These are phyloP conservation scores for Atlantisia rogersi DNA, from an alignment of 2,113 vertebrate genomes.

Conservation along the genomic window DNA sequence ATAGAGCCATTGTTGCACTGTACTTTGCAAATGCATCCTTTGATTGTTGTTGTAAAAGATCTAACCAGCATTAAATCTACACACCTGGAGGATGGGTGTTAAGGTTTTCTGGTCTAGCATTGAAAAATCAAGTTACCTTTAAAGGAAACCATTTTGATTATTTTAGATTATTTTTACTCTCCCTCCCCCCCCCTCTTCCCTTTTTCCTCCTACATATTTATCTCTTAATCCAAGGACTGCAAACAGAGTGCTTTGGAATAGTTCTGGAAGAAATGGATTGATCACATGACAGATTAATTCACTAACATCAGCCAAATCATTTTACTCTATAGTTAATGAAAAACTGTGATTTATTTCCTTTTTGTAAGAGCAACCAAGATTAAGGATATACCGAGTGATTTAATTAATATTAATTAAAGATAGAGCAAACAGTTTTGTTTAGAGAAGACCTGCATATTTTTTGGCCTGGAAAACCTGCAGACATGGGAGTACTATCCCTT, in stretches of 20 bases:
- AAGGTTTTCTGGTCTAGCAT: not conserved
- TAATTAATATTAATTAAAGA: not conserved
- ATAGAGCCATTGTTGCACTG: not conserved
- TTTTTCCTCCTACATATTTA: not conserved
- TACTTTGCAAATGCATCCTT: not conserved
- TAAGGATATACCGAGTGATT: not conserved
- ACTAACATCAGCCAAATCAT: not conserved
- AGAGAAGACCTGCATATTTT: not conserved
- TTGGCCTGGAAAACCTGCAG: not conserved
- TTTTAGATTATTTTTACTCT: not conserved
- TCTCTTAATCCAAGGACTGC: not conserved
- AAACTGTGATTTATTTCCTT: not conserved
- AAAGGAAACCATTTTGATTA: not conserved
- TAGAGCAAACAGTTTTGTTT: not conserved
- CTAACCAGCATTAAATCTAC: not conserved
- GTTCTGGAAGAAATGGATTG: not conserved
- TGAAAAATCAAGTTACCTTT: not conserved
- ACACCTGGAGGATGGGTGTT: not conserved
- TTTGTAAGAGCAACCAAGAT: not conserved
- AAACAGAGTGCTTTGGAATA: not conserved
- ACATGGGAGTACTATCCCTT: not conserved
- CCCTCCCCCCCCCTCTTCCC: fast-evolving
- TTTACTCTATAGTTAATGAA: not conserved
- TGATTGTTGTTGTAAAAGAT: not conserved
- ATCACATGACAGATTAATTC: not conserved